These are phyloP conservation scores for Gephyroberyx darwinii DNA, from an alignment of 2,797 vertebrate species.

Conservation along the genomic window DNA sequence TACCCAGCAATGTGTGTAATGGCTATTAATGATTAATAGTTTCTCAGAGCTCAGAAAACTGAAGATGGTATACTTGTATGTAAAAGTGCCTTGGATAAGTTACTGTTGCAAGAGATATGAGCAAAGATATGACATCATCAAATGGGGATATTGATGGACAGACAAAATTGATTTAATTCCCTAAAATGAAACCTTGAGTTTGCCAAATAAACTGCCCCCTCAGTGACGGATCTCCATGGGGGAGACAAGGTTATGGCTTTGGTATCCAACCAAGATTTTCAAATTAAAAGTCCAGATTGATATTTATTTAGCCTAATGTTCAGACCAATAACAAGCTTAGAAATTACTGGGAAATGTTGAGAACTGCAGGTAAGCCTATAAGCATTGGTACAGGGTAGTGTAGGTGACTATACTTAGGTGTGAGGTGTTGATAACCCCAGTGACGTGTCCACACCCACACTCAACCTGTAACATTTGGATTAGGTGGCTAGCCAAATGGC, in stretches of 20 bases:
- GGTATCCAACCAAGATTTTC: conserved; percentile 12
- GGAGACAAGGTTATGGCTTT: conserved; percentile 5
- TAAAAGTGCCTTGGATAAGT: not conserved
- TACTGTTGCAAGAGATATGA: not conserved
- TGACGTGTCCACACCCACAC: too few relatives aligned
- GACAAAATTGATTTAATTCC: not conserved
- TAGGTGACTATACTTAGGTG: too few relatives aligned
- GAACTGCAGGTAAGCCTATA: too few relatives aligned
- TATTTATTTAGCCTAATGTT: not conserved
- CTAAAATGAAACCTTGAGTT: not conserved
- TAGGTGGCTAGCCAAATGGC: too few relatives aligned
- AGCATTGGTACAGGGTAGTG: too few relatives aligned
- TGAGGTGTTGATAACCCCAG: too few relatives aligned
- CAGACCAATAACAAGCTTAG: too few relatives aligned
- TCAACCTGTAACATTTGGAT: too few relatives aligned
- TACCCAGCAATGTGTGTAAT: conserved; percentile 55
- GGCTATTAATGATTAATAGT: conserved; percentile 60
- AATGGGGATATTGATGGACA: not conserved
- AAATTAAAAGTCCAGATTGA: not conserved
- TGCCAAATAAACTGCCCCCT: not conserved
- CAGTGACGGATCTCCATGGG: conserved; percentile 8
- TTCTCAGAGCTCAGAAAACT: not conserved
- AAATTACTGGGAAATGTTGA: too few relatives aligned
- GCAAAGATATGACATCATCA: conserved; percentile 13
- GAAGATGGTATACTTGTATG: not conserved